These are phyloP conservation scores for Geopemphigus sp. DNA, from an alignment of 1,140 invertebrate species.

Conservation along the genomic window DNA sequence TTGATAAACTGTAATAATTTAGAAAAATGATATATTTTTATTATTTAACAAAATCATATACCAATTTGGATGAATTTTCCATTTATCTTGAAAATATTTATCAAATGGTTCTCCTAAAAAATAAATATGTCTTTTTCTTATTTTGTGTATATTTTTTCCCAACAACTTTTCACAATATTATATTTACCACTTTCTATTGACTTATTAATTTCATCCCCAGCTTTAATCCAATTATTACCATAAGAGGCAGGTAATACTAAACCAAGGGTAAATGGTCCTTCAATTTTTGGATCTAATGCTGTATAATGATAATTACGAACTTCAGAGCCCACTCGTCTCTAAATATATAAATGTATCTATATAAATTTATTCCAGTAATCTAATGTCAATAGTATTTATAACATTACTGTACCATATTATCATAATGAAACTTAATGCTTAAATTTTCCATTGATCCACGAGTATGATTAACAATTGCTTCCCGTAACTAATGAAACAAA, in stretches of 20 bases:
- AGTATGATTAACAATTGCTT: slow-evolving; percentile 70
- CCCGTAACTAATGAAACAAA: slow-evolving; percentile 60
- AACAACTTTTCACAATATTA: neutral
- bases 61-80: slow-evolving; percentile 87
- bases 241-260: slow-evolving; percentile 76
- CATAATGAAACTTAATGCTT: slow-evolving; percentile 75
- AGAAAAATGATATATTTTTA: neutral
- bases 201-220: slow-evolving; percentile 53
- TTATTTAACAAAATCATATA: slow-evolving; percentile 54
- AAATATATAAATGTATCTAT: slow-evolving; percentile 47
- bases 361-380: neutral
- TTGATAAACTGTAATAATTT: slow-evolving; percentile 14
- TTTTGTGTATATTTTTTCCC: neutral
- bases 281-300: slow-evolving; percentile 61
- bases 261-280: slow-evolving; percentile 83
- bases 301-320: slow-evolving; percentile 81
- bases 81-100: slow-evolving; percentile 72
- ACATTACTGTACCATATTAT: slow-evolving; percentile 65
- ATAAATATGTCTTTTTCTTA: slow-evolving; percentile 26
- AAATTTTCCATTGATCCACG: slow-evolving; percentile 66
- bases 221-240: slow-evolving; percentile 72
- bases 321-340: slow-evolving; percentile 73
- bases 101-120: slow-evolving; percentile 55
- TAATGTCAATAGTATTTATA: neutral
- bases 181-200: slow-evolving; percentile 53